These are phyloP conservation scores for Bergia puertoricense DNA, from an alignment of 92 coral and sea anemone species.

Conservation along the genomic window DNA sequence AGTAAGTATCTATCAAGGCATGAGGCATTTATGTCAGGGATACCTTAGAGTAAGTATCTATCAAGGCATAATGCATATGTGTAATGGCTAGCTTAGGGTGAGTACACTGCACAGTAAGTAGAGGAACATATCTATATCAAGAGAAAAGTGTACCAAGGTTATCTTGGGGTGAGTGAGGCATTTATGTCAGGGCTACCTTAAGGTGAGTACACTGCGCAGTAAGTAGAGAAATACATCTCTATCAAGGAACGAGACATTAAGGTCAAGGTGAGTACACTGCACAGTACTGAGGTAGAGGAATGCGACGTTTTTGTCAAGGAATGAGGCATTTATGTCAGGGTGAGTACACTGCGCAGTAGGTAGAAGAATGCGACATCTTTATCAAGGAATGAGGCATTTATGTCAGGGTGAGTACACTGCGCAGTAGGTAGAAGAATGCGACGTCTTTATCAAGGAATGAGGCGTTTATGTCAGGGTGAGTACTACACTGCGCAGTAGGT, in stretches of 20 bases:
- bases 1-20: slow-evolving; percentile 92
- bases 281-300: slow-evolving; percentile 55
- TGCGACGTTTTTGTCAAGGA: slow-evolving; percentile 93
- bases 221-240: not conserved
- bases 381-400: not conserved
- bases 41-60: not conserved
- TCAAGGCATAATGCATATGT: slow-evolving; percentile 52
- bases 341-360: no score
- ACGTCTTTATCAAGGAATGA: slow-evolving; percentile 94
- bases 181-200: slow-evolving; percentile 75
- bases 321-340: slow-evolving; percentile 95
- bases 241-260: not conserved
- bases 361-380: slow-evolving; percentile 73
- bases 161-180: no score
- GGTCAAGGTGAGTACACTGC: not conserved
- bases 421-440: slow-evolving; percentile 90
- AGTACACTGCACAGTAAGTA: slow-evolving; percentile 4
- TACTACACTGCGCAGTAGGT: not conserved
- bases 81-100: slow-evolving; percentile 95
- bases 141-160: no score
- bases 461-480: slow-evolving; percentile 77
- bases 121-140: no score
- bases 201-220: slow-evolving; percentile 55
- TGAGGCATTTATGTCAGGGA: slow-evolving; percentile 91
- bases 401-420: not conserved